These are phyloP conservation scores for Tachystola acroxantha DNA, from an alignment of 2,888 invertebrate species.

Conservation along the genomic window DNA sequence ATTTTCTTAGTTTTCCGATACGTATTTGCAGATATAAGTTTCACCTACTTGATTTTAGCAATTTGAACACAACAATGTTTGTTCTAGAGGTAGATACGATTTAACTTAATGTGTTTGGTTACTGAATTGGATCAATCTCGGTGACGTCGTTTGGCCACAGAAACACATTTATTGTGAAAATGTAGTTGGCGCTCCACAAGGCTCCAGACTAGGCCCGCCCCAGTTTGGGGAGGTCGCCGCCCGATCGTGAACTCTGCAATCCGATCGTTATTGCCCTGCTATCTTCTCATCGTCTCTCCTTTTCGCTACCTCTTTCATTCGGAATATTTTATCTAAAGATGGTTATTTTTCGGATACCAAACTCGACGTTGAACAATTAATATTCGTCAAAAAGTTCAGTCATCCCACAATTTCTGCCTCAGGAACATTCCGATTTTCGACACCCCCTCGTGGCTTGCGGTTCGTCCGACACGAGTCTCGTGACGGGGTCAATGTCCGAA, in stretches of 20 bases:
- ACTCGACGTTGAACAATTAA: no score
- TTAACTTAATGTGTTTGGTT: no score
- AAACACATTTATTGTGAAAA: slow-evolving; percentile 32
- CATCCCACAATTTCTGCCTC: background rate
- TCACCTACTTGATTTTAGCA: background rate
- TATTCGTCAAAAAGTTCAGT: no score
- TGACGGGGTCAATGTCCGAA: slow-evolving; percentile 62
- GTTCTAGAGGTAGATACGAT: no score
- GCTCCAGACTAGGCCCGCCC: slow-evolving; percentile 55
- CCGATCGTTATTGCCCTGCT: slow-evolving; percentile 34
- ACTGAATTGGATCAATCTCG: no score
- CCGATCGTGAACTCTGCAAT: slow-evolving; percentile 68
- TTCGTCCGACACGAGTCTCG: slow-evolving; percentile 41
- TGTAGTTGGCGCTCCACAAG: slow-evolving; percentile 29
- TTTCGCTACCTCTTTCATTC: background rate
- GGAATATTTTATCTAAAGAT: background rate
- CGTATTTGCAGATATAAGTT: background rate
- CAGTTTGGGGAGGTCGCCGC: slow-evolving; percentile 66
- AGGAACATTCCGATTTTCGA: background rate
- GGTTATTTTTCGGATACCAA: no score
- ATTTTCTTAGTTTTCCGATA: slow-evolving; percentile 30
- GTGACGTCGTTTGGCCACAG: slow-evolving; percentile 19
- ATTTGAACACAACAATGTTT: background rate
- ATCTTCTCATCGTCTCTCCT: slow-evolving; percentile 17
- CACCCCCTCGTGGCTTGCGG: slow-evolving; percentile 35